Evolutionary conservation across 2,888 invertebrate species (phyloP), one percentile per base, ranked within the genome.

Genomic region (Drosophila putrida): DNA sequence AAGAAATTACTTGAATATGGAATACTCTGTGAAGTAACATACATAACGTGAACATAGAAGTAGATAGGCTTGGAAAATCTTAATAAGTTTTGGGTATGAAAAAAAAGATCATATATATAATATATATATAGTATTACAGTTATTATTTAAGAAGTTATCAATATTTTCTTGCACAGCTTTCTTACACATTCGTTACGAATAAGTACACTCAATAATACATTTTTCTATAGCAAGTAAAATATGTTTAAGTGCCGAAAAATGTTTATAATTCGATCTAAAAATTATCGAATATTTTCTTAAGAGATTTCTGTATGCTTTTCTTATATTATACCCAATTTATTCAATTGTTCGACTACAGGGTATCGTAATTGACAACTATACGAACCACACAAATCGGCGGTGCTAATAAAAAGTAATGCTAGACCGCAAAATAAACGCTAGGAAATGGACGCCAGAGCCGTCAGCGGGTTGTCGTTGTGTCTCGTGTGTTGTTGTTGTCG

Each of bases 331-430:
- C 20, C 47, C 33, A 15, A 11, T 41, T 27, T 4, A 20, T 6
- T 5, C 0, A 9, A 9, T 1, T 36, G 1, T 25, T 3, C 39
- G 15, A 15, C 11, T 33, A 28, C 55, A 64, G 67, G 67, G 75
- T 78, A 73, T 64, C 6, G 11, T 43, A 57, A 57, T 58, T 49
- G 57, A 54, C 59, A 47, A 54, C 49, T 57, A 60, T 63, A 66
- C 54, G 38, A 55, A 51, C 50, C 62, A 54, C 60, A 68, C 60
- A 67, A 67, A 67, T 70, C 58, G 80, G 50, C 69, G 85, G 67
- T 88, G 88, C 86, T 84, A 88, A 84, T 84, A 85, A 84, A 84
- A 88, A 77, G 86, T 74, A 77, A 85, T 75, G 80, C 80, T 73
- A 79, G 64, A 73, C 83, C 67, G 57, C 85, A 85, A 79, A 78